Conservation (phyloP, 2,888 invertebrate species). For the Plagiodera versicolora region DNA sequence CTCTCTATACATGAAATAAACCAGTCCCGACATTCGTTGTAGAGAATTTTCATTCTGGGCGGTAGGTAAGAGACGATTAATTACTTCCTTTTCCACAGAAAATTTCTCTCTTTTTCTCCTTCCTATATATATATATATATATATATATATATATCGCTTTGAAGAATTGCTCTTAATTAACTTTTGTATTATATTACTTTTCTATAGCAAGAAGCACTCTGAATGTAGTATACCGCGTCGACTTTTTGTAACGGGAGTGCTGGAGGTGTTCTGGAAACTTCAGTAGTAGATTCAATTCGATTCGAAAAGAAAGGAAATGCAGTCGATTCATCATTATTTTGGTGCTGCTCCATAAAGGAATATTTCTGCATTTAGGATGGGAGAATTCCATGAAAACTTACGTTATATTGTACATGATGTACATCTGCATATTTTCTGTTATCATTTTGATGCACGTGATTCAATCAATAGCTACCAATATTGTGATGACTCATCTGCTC, state of each 20-base stretch:
- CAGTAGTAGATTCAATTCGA: slow-evolving; percentile 24
- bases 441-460: too few relatives aligned
- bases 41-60: slow-evolving; percentile 16
- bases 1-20: not conserved
- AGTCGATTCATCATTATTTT: slow-evolving; percentile 21
- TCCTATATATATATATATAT: too few relatives aligned
- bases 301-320: slow-evolving; percentile 21
- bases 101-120: slow-evolving; percentile 18
- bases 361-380: not conserved
- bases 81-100: slow-evolving; percentile 27
- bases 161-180: slow-evolving; percentile 29
- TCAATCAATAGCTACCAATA: too few relatives aligned
- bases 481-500: too few relatives aligned
- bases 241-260: slow-evolving; percentile 22
- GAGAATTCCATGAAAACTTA: too few relatives aligned
- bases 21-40: slow-evolving; percentile 2
- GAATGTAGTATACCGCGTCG: slow-evolving; percentile 24
- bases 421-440: too few relatives aligned
- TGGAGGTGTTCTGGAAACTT: slow-evolving; percentile 21
- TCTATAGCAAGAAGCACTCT: slow-evolving; percentile 17
- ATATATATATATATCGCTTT: slow-evolving; percentile 21
- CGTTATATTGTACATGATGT: too few relatives aligned
- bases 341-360: not conserved
- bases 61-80: slow-evolving; percentile 20
- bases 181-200: slow-evolving; percentile 28